Evolutionary conservation across 2,888 invertebrate species (phyloP).

Genomic region (Flabesymbios commensalis): DNA sequence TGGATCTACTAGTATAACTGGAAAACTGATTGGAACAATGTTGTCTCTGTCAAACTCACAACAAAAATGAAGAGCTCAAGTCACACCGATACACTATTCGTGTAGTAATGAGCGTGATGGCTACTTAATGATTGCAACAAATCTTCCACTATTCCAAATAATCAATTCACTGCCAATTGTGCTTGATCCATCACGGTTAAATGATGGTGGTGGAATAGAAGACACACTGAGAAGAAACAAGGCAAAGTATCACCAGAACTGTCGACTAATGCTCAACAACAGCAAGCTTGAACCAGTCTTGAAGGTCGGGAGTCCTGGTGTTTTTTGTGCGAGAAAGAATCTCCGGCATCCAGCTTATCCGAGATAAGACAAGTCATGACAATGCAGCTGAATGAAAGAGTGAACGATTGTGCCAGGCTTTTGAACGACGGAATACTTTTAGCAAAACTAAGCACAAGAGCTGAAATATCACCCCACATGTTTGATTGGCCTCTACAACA

Average conservation of each 20-base stretch:
- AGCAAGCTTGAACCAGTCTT: neutral
- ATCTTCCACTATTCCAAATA: constrained; percentile 1
- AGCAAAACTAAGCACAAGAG: neutral
- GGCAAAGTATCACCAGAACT: constrained; percentile 30
- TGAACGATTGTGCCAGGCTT: neutral
- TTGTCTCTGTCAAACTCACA: no score
- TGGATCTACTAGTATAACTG: no score
- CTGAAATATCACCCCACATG: constrained; percentile 9
- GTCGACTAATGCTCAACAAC: neutral
- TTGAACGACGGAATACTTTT: constrained; percentile 1
- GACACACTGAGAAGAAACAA: constrained; percentile 23
- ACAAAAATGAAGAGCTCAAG: no score
- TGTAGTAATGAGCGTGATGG: neutral
- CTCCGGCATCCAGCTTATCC: neutral
- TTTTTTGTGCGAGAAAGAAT: neutral
- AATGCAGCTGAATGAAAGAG: neutral
- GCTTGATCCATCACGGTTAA: constrained; percentile 25
- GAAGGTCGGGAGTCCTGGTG: neutral
- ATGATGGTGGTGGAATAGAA: constrained; percentile 33
- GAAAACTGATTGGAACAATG: no score
- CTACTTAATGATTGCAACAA: neutral
- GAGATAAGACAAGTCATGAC: constrained; percentile 1
- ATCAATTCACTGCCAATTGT: constrained; percentile 16
- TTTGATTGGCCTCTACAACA: constrained; percentile 2
- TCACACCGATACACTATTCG: no score